phyloP scores from a whole-genome alignment of 2,797 vertebrate genomes.

The Notoglanidium macrostoma region DNA sequence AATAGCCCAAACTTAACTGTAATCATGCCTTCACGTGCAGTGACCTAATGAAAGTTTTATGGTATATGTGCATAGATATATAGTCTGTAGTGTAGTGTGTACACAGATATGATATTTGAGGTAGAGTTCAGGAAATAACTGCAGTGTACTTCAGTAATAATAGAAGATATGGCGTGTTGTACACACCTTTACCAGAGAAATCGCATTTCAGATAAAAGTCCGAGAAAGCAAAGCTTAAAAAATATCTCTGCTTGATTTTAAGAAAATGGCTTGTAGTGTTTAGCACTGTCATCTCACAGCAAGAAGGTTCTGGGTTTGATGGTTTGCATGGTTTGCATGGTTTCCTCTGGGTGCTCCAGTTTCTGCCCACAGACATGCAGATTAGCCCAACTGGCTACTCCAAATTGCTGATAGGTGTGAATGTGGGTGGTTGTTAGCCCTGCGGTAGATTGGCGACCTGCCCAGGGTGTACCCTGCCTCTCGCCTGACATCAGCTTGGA shows the following conservation, averaged over 20 bases:
- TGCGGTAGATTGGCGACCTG: too few species aligned
- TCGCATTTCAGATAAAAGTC: background rate
- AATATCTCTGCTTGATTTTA: background rate
- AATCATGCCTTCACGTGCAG: background rate
- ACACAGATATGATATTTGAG: background rate
- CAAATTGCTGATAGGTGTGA: too few species aligned
- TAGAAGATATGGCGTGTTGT: background rate
- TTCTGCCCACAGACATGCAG: too few species aligned
- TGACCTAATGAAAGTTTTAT: background rate
- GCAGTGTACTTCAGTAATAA: background rate
- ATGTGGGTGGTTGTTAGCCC: too few species aligned
- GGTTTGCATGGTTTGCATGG: too few species aligned
- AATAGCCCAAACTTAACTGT: constrained; percentile 1
- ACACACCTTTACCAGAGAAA: background rate
- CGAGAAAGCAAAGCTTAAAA: background rate
- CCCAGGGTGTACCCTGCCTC: too few species aligned
- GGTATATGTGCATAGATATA: background rate
- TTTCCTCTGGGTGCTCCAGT: too few species aligned
- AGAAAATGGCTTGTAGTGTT: background rate
- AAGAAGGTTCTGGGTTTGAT: too few species aligned
- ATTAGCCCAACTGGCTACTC: too few species aligned
- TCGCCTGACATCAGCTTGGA: too few species aligned
- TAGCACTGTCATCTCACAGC: too few species aligned
- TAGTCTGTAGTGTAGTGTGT: background rate
- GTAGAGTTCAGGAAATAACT: background rate